A percentile compares a stretch with the other conserved stretches of the same genome.
phyloP scores from a whole-genome alignment of 2,797 vertebrate species.

The Chromis chromis region DNA sequence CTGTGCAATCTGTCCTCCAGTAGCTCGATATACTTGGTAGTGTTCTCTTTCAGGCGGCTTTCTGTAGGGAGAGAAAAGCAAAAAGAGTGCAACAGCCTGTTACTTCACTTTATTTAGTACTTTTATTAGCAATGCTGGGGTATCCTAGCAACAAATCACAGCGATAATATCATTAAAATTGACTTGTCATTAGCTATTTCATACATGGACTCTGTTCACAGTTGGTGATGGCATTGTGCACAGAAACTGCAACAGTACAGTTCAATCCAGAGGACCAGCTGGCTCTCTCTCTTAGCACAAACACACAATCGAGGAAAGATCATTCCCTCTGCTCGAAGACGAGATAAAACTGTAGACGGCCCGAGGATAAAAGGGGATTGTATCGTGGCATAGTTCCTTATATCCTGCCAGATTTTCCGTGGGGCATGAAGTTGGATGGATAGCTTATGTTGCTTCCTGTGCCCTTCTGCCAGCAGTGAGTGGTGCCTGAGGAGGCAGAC shows the following conservation, averaged over 20 bases:
- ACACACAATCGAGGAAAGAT: constrained; percentile 49
- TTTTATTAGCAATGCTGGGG: constrained; percentile 48
- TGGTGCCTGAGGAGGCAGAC: constrained; percentile 70
- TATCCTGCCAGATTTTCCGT: constrained; percentile 65
- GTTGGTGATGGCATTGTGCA: constrained; percentile 41
- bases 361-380: constrained; percentile 60
- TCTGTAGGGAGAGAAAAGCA: constrained; percentile 77
- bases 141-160: constrained; percentile 74
- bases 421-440: constrained; percentile 64
- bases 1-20: constrained; percentile 86
- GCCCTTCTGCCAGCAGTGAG: constrained; percentile 64
- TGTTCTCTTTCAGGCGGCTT: constrained; percentile 82
- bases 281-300: constrained; percentile 52
- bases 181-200: constrained; percentile 51
- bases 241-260: constrained; percentile 40
- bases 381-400: constrained; percentile 44
- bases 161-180: constrained; percentile 58
- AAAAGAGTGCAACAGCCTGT: constrained; percentile 40
- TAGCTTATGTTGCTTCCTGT: constrained; percentile 68
- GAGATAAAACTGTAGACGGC: constrained; percentile 57
- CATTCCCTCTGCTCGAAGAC: constrained; percentile 37
- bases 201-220: constrained; percentile 33
- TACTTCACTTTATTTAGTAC: constrained; percentile 58
- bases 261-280: constrained; percentile 53
- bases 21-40: constrained; percentile 83